These are phyloP conservation scores for Heteractis magnifica DNA, from an alignment of 92 coral and sea anemone genomes.

Conservation along the genomic window DNA sequence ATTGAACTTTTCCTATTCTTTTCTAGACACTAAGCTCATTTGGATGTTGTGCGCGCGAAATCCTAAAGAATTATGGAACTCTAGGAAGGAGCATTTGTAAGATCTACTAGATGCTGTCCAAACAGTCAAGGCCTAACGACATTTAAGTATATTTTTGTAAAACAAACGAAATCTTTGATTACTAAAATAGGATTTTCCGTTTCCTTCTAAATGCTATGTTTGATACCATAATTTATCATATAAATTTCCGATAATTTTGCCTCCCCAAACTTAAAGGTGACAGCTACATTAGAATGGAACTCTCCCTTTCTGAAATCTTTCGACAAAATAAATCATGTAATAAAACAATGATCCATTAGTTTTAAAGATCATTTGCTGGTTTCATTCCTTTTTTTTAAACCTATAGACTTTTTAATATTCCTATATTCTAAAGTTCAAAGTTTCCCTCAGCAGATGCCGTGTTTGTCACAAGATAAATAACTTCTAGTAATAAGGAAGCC, in stretches of 20 bases:
- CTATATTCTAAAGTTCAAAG: background rate
- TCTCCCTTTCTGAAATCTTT: background rate
- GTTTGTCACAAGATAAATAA: background rate
- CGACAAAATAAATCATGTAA: background rate
- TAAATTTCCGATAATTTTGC: conserved; percentile 1
- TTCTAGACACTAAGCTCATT: too few relatives aligned
- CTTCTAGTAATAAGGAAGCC: background rate
- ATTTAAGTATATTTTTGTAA: conserved; percentile 20
- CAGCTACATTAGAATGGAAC: background rate
- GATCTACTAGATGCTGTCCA: background rate
- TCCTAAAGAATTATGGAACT: too few relatives aligned
- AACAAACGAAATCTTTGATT: conserved; percentile 21
- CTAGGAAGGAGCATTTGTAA: too few relatives aligned
- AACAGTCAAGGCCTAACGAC: background rate
- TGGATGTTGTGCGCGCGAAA: too few relatives aligned
- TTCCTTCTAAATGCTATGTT: conserved; percentile 27
- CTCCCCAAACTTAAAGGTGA: background rate
- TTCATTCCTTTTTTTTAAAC: background rate
- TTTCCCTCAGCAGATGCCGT: background rate
- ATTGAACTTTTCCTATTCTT: too few relatives aligned
- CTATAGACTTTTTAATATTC: background rate
- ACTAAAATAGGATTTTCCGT: conserved; percentile 24
- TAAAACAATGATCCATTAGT: background rate
- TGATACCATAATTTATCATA: conserved; percentile 22
- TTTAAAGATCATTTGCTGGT: background rate